phyloP scores from a whole-genome alignment of 2,888 invertebrate species.

The Caenorhabditis drosophilae region DNA sequence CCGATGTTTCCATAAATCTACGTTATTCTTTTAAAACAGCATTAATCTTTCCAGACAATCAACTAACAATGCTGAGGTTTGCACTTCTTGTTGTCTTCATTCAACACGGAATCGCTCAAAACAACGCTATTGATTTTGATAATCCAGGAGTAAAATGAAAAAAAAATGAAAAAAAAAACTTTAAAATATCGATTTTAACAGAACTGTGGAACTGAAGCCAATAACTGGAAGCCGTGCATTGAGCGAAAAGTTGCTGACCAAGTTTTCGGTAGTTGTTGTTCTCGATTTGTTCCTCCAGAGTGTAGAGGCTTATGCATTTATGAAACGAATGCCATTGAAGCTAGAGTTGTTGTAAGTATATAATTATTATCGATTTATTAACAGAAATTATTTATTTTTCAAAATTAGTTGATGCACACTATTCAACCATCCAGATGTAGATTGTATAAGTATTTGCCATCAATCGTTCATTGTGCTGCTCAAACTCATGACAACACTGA shows the following conservation, averaged over 20 bases:
- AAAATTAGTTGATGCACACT: conserved; percentile 60
- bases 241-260: conserved; percentile 67
- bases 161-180: neutral
- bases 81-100: conserved; percentile 2
- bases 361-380: neutral
- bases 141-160: conserved; percentile 33
- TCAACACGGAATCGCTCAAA: conserved; percentile 17
- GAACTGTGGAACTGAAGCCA: conserved; percentile 64
- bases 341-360: conserved; percentile 62
- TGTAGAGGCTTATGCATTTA: conserved; percentile 67
- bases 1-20: too few relatives aligned
- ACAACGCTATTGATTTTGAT: conserved; percentile 38
- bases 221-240: conserved; percentile 68
- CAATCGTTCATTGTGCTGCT: conserved; percentile 67
- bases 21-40: too few relatives aligned
- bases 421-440: conserved; percentile 67
- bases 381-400: neutral
- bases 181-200: conserved; percentile 19
- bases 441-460: conserved; percentile 65
- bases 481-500: conserved; percentile 68
- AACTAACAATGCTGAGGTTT: conserved; percentile 23
- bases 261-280: conserved; percentile 66
- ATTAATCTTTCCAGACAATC: neutral
- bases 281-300: conserved; percentile 67
- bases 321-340: conserved; percentile 67